A percentile compares a stretch with the other conserved stretches of the same genome.
These are phyloP conservation scores for Malurus splendens DNA, from an alignment of 2,797 vertebrate genomes.

Conservation along the genomic window DNA sequence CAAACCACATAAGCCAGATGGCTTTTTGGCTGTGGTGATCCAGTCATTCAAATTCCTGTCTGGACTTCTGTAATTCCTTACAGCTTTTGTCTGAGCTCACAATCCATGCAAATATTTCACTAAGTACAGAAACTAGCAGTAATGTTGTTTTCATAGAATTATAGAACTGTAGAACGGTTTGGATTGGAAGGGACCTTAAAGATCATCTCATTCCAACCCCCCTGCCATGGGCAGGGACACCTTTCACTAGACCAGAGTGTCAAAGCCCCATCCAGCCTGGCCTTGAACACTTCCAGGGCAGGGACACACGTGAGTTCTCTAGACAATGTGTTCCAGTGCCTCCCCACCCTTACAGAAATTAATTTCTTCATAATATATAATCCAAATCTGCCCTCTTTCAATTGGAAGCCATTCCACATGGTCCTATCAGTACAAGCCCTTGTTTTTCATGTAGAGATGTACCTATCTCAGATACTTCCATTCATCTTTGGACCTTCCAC, in stretches of 20 bases:
- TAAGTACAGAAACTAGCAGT: background rate
- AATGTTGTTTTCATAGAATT: background rate
- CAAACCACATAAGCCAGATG: background rate
- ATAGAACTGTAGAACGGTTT: background rate
- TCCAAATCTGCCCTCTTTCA: background rate
- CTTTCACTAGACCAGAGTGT: background rate
- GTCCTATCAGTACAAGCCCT: background rate
- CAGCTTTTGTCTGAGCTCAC: background rate
- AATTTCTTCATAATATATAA: background rate
- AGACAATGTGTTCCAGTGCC: background rate
- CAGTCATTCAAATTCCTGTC: background rate
- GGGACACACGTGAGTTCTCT: background rate
- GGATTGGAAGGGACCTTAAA: background rate
- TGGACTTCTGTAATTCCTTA: background rate
- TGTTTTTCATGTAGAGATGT: background rate
- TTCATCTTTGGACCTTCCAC: background rate
- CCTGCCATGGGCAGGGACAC: fast-evolving
- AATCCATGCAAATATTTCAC: background rate
- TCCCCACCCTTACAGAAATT: background rate
- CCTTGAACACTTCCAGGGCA: background rate
- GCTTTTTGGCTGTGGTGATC: background rate
- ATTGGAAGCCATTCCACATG: background rate
- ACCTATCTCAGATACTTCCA: background rate
- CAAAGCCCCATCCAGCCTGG: background rate
- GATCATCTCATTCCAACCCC: fast-evolving